Conservation (phyloP, 1,140 invertebrate species). For the Dysdera silvatica region DNA sequence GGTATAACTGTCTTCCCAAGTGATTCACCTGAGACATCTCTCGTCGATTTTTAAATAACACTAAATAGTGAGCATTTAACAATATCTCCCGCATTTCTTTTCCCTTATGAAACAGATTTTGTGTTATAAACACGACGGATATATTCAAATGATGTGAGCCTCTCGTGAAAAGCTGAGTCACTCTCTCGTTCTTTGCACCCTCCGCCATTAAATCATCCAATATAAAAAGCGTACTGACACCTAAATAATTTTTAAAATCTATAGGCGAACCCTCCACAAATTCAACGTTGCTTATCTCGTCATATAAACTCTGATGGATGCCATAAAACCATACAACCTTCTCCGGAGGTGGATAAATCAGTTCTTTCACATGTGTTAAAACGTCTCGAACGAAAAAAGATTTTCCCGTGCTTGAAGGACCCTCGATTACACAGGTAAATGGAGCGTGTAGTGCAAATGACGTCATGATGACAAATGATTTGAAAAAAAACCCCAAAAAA, state of each 20-base stretch:
- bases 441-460: not conserved
- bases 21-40: constrained; percentile 41
- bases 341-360: not conserved
- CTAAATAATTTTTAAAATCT: not conserved
- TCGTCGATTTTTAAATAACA: constrained; percentile 44
- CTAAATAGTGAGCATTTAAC: constrained; percentile 41
- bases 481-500: no score
- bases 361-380: not conserved
- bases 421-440: not conserved
- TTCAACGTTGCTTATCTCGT: not conserved
- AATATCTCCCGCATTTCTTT: constrained; percentile 40
- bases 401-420: not conserved
- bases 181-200: constrained; percentile 32
- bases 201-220: constrained; percentile 45
- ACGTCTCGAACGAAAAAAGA: not conserved
- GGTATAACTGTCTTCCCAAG: constrained; percentile 38
- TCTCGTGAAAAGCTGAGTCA: constrained; percentile 45
- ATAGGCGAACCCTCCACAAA: constrained; percentile 3
- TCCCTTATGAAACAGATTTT: constrained; percentile 45
- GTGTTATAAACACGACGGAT: constrained; percentile 43
- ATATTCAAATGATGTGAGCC: constrained; percentile 42
- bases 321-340: not conserved
- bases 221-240: constrained; percentile 32
- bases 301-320: not conserved
- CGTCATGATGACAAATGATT: no score